These are phyloP conservation scores for Brachypodius melanocephalos DNA, from an alignment of 2,113 vertebrate species.

Conservation along the genomic window DNA sequence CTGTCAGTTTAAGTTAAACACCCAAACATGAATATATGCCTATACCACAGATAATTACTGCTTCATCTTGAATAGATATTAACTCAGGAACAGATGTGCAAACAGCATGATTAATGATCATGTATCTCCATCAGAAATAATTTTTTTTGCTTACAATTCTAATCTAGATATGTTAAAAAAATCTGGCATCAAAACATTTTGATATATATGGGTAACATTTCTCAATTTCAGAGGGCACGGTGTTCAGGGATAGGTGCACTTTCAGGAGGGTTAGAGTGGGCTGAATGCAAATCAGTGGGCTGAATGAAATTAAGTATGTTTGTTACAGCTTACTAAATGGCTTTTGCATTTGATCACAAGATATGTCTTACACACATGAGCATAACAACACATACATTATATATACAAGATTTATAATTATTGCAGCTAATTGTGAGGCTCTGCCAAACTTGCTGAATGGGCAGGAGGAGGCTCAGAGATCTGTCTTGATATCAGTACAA, in stretches of 20 bases:
- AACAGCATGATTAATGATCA: background rate
- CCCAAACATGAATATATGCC: background rate
- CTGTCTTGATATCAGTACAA: background rate
- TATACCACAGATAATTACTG: background rate
- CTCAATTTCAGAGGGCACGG: background rate
- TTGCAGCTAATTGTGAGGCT: background rate
- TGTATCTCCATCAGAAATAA: background rate
- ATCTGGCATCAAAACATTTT: background rate
- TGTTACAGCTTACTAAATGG: background rate
- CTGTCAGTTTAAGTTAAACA: background rate
- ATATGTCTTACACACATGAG: background rate
- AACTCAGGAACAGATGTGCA: background rate
- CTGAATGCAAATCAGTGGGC: background rate
- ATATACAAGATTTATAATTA: background rate
- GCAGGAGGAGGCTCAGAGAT: background rate
- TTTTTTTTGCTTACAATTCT: background rate
- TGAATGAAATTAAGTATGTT: background rate
- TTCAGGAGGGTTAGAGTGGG: background rate
- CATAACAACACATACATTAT: background rate
- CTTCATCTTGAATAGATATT: background rate
- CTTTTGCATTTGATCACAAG: background rate
- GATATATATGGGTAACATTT: background rate
- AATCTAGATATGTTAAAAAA: background rate
- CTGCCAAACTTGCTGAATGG: background rate
- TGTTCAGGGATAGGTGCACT: background rate